A percentile compares a stretch with the other conserved stretches of the same genome.
Evolutionary conservation across 2,888 invertebrate species (phyloP).

Genomic region (Leptopilina syphax): DNA sequence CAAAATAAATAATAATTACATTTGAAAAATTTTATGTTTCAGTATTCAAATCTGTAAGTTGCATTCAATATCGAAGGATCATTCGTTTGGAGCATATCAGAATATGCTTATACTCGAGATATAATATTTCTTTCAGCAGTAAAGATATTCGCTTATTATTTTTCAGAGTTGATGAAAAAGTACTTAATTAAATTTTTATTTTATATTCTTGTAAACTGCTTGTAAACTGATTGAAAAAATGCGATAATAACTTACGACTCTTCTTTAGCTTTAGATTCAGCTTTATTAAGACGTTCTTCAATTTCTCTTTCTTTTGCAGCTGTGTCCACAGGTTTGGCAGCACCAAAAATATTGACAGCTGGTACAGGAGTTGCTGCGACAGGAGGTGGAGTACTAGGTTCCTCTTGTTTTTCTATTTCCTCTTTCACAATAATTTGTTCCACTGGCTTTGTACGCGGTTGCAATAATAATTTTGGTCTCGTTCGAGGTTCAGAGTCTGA

Average conservation of each 20-base stretch:
- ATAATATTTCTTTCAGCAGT: no score
- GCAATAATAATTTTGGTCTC: constrained; percentile 88
- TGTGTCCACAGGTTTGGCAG: constrained; percentile 96
- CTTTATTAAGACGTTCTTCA: constrained; percentile 88
- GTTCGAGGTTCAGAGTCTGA: constrained; percentile 80
- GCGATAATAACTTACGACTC: constrained; percentile 61
- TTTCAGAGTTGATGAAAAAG: no score
- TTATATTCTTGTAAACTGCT: no score
- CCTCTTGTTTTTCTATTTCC: constrained; percentile 54
- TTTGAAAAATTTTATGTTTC: not conserved
- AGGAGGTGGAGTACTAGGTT: constrained; percentile 62
- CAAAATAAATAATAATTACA: constrained; percentile 14
- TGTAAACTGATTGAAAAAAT: not conserved
- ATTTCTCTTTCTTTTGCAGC: constrained; percentile 93
- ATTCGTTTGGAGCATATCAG: not conserved
- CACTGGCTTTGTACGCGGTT: constrained; percentile 88
- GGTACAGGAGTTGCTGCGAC: constrained; percentile 78
- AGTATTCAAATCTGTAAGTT: not conserved
- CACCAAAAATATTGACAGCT: constrained; percentile 92
- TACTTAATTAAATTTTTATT: no score
- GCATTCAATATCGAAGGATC: not conserved
- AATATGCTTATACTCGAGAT: no score
- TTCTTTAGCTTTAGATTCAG: constrained; percentile 68
- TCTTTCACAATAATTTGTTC: constrained; percentile 74
- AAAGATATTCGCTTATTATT: no score